Conservation (phyloP, 2,797 vertebrate species). For the Apodemus agrarius region DNA sequence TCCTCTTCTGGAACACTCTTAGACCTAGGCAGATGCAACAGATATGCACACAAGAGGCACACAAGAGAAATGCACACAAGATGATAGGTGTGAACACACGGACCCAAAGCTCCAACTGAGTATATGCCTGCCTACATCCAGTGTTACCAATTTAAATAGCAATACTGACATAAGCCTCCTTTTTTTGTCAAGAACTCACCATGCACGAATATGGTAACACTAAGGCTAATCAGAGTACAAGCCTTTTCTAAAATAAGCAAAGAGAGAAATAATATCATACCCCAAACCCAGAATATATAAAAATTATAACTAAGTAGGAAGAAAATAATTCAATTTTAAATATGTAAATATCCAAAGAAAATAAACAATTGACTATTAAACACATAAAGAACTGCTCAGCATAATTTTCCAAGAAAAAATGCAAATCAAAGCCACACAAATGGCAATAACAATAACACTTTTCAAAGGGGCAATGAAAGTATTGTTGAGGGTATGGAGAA, state of each 20-base stretch:
- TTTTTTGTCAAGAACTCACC: not conserved
- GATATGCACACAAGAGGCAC: not conserved
- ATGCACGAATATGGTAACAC: not conserved
- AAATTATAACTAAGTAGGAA: not conserved
- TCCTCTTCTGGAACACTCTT: not conserved
- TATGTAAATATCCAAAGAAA: not conserved
- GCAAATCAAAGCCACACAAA: not conserved
- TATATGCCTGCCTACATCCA: not conserved
- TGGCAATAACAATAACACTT: not conserved
- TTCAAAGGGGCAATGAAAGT: not conserved
- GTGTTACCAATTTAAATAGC: not conserved
- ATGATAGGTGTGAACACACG: not conserved
- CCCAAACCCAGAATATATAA: not conserved
- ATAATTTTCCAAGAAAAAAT: not conserved
- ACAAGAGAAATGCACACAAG: not conserved
- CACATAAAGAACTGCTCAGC: not conserved
- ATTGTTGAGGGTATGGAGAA: not conserved
- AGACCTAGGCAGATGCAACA: not conserved
- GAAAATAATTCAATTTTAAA: not conserved
- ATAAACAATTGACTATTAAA: not conserved
- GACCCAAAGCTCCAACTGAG: not conserved
- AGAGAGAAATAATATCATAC: not conserved
- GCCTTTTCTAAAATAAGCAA: not conserved
- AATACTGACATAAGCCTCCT: not conserved
- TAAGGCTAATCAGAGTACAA: not conserved